Evolutionary conservation across 2,797 vertebrate genomes (phyloP), one percentile per base, ranked within the genome.

Genomic region (Macroramphosus scolopax): DNA sequence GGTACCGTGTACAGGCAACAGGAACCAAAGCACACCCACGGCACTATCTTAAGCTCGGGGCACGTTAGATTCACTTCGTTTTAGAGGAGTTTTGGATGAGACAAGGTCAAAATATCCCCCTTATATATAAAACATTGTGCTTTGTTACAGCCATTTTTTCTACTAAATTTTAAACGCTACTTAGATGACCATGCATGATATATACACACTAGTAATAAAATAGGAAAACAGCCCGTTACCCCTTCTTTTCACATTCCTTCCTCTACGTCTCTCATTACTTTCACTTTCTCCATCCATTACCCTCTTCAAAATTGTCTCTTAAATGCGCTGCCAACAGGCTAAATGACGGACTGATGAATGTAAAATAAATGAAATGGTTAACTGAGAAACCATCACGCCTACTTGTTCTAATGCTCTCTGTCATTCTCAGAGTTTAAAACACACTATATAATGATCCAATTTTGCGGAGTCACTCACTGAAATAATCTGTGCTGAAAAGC

Each of bases 401-500:
- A 22, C 48, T 64, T 25, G 2, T 51, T 63, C 36, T 54, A 72
- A 65, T 54, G 48, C 59, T 65, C 42, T 33, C 41, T 51, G 61
- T 75, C 64, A 69, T 52, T 51, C 45, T 63, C 58, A 41, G 46
- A 70, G 73, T 57, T 64, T 70, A 57, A 76, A 82, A 59, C 33
- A 41, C 50, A 65, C 45, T 68, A 50, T 24, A 66, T 81, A 78
- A 77, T 65, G 69, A 83, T 77, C 59, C 59, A 67, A 30, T 78
- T 85, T 77, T 70, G 64, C 45, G 55, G 70, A 64, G 61, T 72
- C 56, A 57, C 44, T 66, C 61, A 62, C 51, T 65, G 61, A 75
- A 80, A 80, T 75, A 75, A 80, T 81, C 56, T 68, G 41, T 35
- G 51, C 58, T 60, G 54, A n/a, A 57, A 61, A 77, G 78, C 56